Conservation (phyloP, 2,797 vertebrate genomes). For the Sternotherus odoratus region DNA sequence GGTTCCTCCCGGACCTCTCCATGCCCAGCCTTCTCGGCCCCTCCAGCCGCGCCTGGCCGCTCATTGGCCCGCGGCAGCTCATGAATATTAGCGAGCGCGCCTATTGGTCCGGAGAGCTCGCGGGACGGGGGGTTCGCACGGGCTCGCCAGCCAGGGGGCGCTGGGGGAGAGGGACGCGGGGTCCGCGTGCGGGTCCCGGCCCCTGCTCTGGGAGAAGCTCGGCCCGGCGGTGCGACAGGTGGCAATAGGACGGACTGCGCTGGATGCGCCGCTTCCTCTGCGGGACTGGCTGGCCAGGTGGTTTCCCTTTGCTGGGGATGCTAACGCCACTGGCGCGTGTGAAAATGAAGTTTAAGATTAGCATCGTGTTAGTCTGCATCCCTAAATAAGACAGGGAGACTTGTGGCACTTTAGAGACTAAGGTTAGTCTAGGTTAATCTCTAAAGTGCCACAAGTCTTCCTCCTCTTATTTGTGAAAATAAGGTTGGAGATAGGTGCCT, state of each 20-base stretch:
- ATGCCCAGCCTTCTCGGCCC: neutral
- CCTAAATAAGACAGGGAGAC: too few species aligned
- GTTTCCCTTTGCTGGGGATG: neutral
- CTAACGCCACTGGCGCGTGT: neutral
- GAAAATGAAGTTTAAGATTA: neutral
- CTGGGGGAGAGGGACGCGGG: too few species aligned
- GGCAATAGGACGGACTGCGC: neutral
- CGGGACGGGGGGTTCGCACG: conserved; percentile 20
- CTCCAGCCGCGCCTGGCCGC: neutral
- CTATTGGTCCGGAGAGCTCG: conserved; percentile 15
- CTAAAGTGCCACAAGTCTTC: too few species aligned
- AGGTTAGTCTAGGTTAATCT: too few species aligned
- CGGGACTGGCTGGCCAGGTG: neutral
- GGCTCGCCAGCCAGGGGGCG: neutral
- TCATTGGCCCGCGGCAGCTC: neutral
- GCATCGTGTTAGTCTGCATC: too few species aligned
- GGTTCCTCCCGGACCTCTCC: conserved; percentile 8
- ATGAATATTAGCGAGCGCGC: neutral
- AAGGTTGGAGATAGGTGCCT: too few species aligned
- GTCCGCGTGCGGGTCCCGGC: neutral
- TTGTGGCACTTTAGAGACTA: too few species aligned
- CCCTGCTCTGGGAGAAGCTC: neutral
- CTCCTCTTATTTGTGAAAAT: too few species aligned
- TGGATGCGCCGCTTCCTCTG: neutral
- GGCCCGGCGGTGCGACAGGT: neutral